Conservation (phyloP, 1,140 invertebrate genomes). For the Antheraea mylitta region DNA sequence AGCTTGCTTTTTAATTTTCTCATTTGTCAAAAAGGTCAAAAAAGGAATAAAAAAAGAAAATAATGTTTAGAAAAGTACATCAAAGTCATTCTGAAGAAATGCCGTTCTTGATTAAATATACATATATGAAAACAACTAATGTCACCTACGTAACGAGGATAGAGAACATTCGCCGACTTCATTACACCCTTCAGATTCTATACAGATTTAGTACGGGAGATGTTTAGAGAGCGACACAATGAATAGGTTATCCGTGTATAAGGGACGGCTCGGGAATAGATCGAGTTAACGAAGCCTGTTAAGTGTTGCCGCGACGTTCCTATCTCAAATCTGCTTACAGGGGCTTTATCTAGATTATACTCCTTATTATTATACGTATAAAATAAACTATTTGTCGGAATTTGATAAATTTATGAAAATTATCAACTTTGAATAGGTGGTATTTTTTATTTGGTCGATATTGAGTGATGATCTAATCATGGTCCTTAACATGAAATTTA, state of each 20-base stretch:
- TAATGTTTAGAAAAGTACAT: background rate
- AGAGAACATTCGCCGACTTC: background rate
- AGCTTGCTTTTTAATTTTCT: no score
- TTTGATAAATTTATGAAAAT: background rate
- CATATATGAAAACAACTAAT: background rate
- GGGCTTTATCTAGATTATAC: slow-evolving; percentile 27
- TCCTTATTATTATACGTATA: background rate
- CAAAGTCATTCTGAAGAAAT: background rate
- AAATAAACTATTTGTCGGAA: background rate
- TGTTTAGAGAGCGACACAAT: slow-evolving; percentile 2
- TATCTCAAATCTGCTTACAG: slow-evolving; percentile 31
- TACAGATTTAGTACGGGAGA: background rate
- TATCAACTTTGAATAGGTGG: no score
- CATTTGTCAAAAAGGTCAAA: no score
- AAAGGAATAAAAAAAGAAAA: no score
- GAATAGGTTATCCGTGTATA: slow-evolving; percentile 3
- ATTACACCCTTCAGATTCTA: slow-evolving; percentile 1
- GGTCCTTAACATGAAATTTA: no score
- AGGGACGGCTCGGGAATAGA: slow-evolving; percentile 19
- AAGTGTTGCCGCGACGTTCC: slow-evolving; percentile 25
- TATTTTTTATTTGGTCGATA: no score
- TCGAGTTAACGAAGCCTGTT: slow-evolving; percentile 41
- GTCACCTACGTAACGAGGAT: background rate
- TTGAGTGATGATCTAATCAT: no score
- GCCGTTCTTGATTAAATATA: background rate